phyloP scores from a whole-genome alignment of 53 echinoderm and acorn worm genomes.

The Crossaster papposus region DNA sequence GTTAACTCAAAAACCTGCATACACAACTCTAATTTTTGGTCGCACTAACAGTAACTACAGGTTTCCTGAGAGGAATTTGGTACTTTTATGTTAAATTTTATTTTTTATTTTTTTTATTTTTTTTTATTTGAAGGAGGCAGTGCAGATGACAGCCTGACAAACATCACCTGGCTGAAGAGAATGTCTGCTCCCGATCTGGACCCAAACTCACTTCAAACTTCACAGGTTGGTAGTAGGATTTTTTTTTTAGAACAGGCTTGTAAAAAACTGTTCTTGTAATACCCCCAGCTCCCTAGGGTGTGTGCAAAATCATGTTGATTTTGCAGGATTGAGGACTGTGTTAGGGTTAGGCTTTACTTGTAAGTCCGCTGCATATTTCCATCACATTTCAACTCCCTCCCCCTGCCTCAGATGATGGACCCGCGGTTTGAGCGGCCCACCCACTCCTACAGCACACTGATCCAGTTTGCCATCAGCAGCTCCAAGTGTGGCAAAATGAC shows the following conservation, averaged over 20 bases:
- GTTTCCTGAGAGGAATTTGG: too few relatives aligned
- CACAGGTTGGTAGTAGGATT: constrained; percentile 52
- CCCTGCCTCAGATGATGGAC: constrained; percentile 35
- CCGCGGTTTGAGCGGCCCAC: constrained; percentile 82
- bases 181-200: constrained; percentile 90
- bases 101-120: neutral
- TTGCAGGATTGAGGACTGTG: too few relatives aligned
- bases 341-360: too few relatives aligned
- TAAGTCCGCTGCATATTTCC: too few relatives aligned
- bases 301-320: too few relatives aligned
- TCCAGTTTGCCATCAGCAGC: constrained; percentile 95
- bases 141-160: constrained; percentile 89
- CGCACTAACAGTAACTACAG: too few relatives aligned
- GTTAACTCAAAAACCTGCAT: too few relatives aligned
- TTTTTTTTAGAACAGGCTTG: too few relatives aligned
- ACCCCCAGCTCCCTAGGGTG: too few relatives aligned
- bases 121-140: neutral
- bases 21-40: too few relatives aligned
- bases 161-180: constrained; percentile 93
- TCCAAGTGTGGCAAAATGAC: constrained; percentile 80
- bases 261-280: too few relatives aligned
- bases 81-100: too few relatives aligned
- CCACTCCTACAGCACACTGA: constrained; percentile 91
- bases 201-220: constrained; percentile 52
- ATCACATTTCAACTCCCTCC: neutral